Evolutionary conservation across 2,797 vertebrate species (phyloP), one percentile per base, ranked within the genome.

Genomic region (Oreochromis mossambicus): DNA sequence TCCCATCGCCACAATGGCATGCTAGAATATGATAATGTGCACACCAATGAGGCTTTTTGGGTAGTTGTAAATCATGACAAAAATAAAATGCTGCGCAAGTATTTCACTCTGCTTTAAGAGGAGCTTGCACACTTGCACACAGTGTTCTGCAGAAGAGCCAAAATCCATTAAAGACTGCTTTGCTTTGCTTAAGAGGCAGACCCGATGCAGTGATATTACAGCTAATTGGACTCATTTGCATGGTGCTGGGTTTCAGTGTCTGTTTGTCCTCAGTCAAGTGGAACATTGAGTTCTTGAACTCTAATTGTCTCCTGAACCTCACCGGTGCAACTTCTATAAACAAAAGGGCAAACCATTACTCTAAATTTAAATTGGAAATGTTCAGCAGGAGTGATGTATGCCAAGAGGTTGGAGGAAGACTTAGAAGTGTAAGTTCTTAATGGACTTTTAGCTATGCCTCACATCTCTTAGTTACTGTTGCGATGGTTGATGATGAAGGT

Each of bases 161-260:
- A 87, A 92, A 90, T 87, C 92, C 90, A 91, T 92, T 88, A 92
- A 93, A 84, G 86, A 89, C 88, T 34, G 75, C 75, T 92, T 84
- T 73, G 86, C 86, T 89, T 87, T 92, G 87, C 92, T 89, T 89
- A 84, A 93, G 89, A 93, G 87, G 77, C 91, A 87, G 82, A 80
- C 81, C 63, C 83, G 54, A 80, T 51, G 82, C 88, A 63, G 77
- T 80, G 90, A 90, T 94, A 92, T 83, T 68, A 84, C 79, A 90
- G 82, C 91, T 93, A 95, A 94, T 94, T 94, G 89, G 91, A 83
- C 90, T 94, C 84, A 92, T 94, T 92, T 95, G 93, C 91, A 93
- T 93, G 82, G 83, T 43, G 86, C 83, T 88, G 63, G 63, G 87
- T 85, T 92, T 85, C 83, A 54, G 87, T 89, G 88, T 82, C 81